Evolutionary conservation across 2,888 invertebrate species (phyloP), one percentile per base, ranked within the genome.

Genomic region (Unio delphinus): DNA sequence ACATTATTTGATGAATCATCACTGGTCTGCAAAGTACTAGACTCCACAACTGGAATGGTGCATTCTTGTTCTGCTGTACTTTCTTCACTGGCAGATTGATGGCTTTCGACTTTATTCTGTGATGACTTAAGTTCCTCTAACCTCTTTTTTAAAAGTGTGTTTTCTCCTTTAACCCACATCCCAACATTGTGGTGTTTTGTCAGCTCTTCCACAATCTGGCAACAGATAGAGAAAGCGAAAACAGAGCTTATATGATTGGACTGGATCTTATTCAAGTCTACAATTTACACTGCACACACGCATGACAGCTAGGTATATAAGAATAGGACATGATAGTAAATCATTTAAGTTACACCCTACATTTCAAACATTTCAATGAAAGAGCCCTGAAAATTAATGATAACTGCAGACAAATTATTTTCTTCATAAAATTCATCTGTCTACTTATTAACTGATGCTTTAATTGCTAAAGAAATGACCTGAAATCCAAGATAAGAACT

Each of bases 161-260:
- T 84, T 34, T 80, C 75, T 67, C 83, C 96, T 94, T 45, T 96
- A 95, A 61, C 65, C 83, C 86, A 97, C 90, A 96, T 95, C 90
- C 97, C 97, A 0, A 96, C 95, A 87, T 97, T 97, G 90, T 97
- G 97, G 82, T 96, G 95, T 79, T 95, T 94, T 84, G 96, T 96
- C 74, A 98, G 92, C 89, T 96, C 96, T 67, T 94, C 92, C 55
- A 96, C 96, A 55, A 97, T 92, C 86, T 84, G 74, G 15, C 68
- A 61, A 57, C 61, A 30, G 34, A 63, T 55, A 63, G 8, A 17
- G 62, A 34, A 55, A 20, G 7, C 8, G 34, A 34, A 34, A 34
- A 7, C 34, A 34, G 30, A 28, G 30, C 20, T 20, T 15, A 4
- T 28, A 20, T 28, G 28, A 61, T 1, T 20, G 26, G 23, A 61